Conservation (phyloP, 2,888 invertebrate genomes). For the Clistopyga incitator region DNA sequence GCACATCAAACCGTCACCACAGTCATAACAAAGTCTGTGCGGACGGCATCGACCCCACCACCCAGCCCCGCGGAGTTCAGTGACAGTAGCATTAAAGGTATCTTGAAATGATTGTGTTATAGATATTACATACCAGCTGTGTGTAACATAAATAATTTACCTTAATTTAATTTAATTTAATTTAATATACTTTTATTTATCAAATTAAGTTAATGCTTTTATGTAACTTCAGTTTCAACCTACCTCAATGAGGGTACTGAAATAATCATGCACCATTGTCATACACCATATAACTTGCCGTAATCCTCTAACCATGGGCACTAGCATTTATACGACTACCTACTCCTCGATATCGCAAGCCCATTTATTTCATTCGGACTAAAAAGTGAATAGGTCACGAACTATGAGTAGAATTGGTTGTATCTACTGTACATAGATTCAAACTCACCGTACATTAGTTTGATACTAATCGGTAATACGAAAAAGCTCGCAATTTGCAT, state of each 20-base stretch:
- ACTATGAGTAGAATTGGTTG: slow-evolving; percentile 33
- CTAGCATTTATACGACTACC: slow-evolving; percentile 33
- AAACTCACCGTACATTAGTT: slow-evolving; percentile 13
- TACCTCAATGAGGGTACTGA: slow-evolving; percentile 74
- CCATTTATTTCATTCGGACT: slow-evolving; percentile 55
- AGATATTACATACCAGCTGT: slow-evolving; percentile 84
- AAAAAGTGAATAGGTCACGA: slow-evolving; percentile 44
- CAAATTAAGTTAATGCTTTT: slow-evolving; percentile 72
- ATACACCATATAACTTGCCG: slow-evolving; percentile 75
- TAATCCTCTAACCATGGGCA: slow-evolving; percentile 73
- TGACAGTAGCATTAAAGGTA: slow-evolving; percentile 84
- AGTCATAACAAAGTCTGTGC: slow-evolving; percentile 84
- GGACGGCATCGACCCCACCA: slow-evolving; percentile 84
- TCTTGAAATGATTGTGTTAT: slow-evolving; percentile 84
- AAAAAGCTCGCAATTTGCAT: slow-evolving; percentile 29
- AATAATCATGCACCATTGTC: slow-evolving; percentile 77
- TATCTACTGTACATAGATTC: slow-evolving; percentile 6
- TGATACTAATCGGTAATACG: not conserved
- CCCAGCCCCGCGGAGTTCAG: slow-evolving; percentile 84
- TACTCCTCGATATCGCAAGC: slow-evolving; percentile 44
- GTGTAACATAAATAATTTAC: slow-evolving; percentile 83
- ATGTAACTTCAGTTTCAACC: slow-evolving; percentile 81
- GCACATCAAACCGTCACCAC: slow-evolving; percentile 83
- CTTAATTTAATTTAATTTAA: slow-evolving; percentile 76
- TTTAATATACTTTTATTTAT: slow-evolving; percentile 43